These are phyloP conservation scores for Idris sp. DNA, from an alignment of 1,140 invertebrate genomes.

Conservation along the genomic window DNA sequence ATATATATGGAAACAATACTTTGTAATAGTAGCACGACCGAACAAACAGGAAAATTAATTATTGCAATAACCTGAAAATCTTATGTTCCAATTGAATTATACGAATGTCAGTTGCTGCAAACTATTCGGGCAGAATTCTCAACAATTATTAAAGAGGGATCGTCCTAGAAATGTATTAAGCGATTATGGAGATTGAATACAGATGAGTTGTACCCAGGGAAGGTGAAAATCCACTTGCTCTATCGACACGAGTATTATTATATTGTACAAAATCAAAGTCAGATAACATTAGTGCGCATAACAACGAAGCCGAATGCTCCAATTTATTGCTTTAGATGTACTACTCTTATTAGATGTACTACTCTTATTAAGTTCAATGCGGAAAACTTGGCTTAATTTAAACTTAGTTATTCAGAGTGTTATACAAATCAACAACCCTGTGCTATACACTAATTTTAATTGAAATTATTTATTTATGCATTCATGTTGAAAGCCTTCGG, in stretches of 20 bases:
- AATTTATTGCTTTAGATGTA: conserved; percentile 11
- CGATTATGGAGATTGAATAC: conserved; percentile 46
- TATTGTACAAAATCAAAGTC: conserved; percentile 45
- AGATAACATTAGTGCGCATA: conserved; percentile 14
- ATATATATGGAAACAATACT: too few relatives aligned
- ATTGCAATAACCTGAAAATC: conserved; percentile 19
- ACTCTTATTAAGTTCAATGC: too few relatives aligned
- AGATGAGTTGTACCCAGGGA: conserved; percentile 32
- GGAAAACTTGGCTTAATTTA: conserved; percentile 1
- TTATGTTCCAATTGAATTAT: conserved; percentile 37
- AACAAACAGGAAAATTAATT: conserved; percentile 19
- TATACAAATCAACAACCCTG: too few relatives aligned
- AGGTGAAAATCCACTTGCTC: conserved; percentile 40
- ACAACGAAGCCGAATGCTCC: conserved; percentile 7
- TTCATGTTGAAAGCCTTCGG: too few relatives aligned
- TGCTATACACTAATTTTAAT: too few relatives aligned
- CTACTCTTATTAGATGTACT: background rate
- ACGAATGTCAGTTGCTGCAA: conserved; percentile 23
- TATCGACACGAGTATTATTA: conserved; percentile 25
- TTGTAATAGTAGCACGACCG: too few relatives aligned
- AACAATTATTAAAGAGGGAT: conserved; percentile 49
- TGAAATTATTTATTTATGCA: too few relatives aligned
- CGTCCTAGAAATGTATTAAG: conserved; percentile 44
- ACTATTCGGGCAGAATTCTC: conserved; percentile 29
- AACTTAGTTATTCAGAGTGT: background rate